Percentiles rank a stretch among this genome's conserved stretches.
phyloP scores from a whole-genome alignment of 2,113 vertebrate species.

The Oryzias curvinotus region DNA sequence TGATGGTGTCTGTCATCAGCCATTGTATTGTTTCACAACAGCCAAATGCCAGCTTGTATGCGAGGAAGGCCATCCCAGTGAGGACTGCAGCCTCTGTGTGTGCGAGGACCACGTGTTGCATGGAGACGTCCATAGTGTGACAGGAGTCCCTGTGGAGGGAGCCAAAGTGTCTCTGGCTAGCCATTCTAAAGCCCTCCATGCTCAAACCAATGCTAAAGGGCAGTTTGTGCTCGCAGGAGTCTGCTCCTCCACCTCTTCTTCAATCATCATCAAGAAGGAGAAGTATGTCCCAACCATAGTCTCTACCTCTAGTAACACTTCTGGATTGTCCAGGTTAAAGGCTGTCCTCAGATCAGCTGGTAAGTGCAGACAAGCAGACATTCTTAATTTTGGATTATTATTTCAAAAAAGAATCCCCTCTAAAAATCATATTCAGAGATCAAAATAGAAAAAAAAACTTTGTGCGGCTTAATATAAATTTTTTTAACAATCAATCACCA shows the following conservation, averaged over 20 bases:
- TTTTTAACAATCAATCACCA: too few species aligned
- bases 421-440: slow-evolving; percentile 10
- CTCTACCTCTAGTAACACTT: slow-evolving; percentile 71
- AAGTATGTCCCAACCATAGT: slow-evolving; percentile 75
- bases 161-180: slow-evolving; percentile 76
- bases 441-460: slow-evolving; percentile 31
- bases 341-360: slow-evolving; percentile 81
- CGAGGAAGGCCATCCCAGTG: slow-evolving; percentile 60
- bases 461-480: too few species aligned
- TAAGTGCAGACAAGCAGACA: slow-evolving; percentile 57
- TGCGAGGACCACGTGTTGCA: slow-evolving; percentile 78
- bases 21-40: slow-evolving; percentile 15
- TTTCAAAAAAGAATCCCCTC: not conserved
- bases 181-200: slow-evolving; percentile 58
- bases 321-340: slow-evolving; percentile 68
- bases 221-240: slow-evolving; percentile 75
- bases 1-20: not conserved
- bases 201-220: slow-evolving; percentile 76
- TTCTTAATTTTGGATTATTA: too few species aligned
- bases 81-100: slow-evolving; percentile 79
- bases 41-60: slow-evolving; percentile 72
- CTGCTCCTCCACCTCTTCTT: slow-evolving; percentile 68
- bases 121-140: slow-evolving; percentile 75
- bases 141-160: slow-evolving; percentile 72
- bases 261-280: slow-evolving; percentile 76